Conservation (phyloP, 2,888 invertebrate species). For the Polydrusus pterygomalis region DNA sequence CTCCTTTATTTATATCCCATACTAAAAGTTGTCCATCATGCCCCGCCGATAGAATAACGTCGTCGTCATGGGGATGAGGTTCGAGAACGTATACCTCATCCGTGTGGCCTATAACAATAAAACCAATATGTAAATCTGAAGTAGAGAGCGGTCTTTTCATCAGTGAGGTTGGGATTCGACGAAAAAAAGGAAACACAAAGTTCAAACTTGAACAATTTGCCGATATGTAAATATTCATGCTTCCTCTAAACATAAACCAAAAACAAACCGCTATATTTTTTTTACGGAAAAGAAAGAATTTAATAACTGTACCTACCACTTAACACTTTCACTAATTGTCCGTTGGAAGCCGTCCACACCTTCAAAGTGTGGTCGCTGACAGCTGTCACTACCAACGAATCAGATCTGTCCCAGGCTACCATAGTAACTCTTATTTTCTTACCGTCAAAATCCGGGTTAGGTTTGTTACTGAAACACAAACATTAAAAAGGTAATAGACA, state of each 20-base stretch:
- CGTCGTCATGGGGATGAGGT: slow-evolving; percentile 90
- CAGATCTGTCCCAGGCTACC: slow-evolving; percentile 96
- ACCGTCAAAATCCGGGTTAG: slow-evolving; percentile 67
- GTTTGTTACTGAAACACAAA: slow-evolving; percentile 54
- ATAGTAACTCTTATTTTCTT: slow-evolving; percentile 90
- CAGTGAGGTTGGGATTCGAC: too few species aligned
- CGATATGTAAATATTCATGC: too few species aligned
- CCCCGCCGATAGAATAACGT: slow-evolving; percentile 92
- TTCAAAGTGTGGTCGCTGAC: slow-evolving; percentile 89
- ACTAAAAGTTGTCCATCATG: slow-evolving; percentile 95
- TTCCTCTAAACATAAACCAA: too few species aligned
- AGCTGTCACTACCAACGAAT: slow-evolving; percentile 91
- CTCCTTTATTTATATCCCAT: slow-evolving; percentile 84
- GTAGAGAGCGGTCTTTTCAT: too few species aligned
- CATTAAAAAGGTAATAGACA: too few species aligned
- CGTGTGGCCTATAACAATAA: slow-evolving; percentile 77
- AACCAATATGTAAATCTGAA: too few species aligned
- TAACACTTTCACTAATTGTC: slow-evolving; percentile 79
- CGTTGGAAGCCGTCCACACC: slow-evolving; percentile 86
- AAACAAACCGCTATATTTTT: too few species aligned
- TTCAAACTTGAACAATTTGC: too few species aligned
- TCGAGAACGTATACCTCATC: slow-evolving; percentile 97
- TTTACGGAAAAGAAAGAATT: too few species aligned
- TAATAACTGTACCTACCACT: slow-evolving; percentile 69
- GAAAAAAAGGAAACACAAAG: too few species aligned